Evolutionary conservation across 2,797 vertebrate genomes (phyloP), one percentile per base, ranked within the genome.

Genomic region (Lutjanus campechanus): DNA sequence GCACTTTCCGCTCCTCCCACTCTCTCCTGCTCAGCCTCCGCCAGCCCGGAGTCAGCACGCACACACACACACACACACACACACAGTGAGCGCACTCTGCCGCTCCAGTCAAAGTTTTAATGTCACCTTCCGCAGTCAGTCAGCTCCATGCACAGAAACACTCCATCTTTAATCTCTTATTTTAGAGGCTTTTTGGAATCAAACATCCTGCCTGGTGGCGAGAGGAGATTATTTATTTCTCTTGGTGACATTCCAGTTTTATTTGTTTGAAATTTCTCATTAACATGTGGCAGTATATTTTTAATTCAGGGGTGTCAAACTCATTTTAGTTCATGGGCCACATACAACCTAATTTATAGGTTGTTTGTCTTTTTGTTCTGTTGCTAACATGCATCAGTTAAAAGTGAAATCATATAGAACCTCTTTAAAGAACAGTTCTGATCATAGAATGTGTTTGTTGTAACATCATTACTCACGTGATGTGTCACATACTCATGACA

Each of bases 1-100:
- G 83, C 87, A 87, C 92, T 93, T 94, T 81, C 85, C 78, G 91
- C 96, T 92, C 96, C 97, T 94, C 97, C 97, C 92, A 93, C 96
- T 97, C 95, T 95, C 96, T 88, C 89, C 83, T 88, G 85, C 88
- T 85, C 90, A 85, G 87, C 87, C 91, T 83, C 77, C 29, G 3
- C 29, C 84, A 86, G 67, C 83, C 77, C 50, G 62, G 49, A 84
- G 84, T 69, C 20, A 44, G 3, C 73, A 69, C 78, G 29, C 73
- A 65, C 79, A 22, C 69, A 59, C 62, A 40, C 72, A 20, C 79
- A 69, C 62, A 16, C 54, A 66, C 72, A 50, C 75, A 19, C 71
- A 22, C 72, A 29, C 55, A 80, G 15, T 6, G 16, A 25, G 55
- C 59, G 63, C 69, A 41, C 79, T 43, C 49, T 53, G 54, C 25